Conservation (phyloP, 64 coral and sea anemone genomes). For the Stylophora pistillata region DNA sequence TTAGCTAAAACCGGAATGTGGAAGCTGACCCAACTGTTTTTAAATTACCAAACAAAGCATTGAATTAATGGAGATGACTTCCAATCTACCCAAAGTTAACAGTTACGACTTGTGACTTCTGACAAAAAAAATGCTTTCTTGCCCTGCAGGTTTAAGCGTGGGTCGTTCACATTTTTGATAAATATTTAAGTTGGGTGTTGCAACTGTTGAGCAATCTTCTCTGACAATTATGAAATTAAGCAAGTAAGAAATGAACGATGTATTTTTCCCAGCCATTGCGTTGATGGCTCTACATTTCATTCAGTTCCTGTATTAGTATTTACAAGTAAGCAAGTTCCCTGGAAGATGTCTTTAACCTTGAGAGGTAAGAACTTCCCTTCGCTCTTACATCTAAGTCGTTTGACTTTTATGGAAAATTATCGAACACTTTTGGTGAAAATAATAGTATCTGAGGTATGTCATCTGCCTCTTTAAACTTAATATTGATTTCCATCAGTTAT, state of each 20-base stretch:
- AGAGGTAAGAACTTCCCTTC: not conserved
- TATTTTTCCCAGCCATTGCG: not conserved
- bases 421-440: not conserved
- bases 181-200: slow-evolving; percentile 4
- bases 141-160: not conserved
- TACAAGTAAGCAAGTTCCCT: not conserved
- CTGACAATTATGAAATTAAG: not conserved
- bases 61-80: not conserved
- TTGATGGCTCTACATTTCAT: not conserved
- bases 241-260: not conserved
- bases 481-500: not conserved
- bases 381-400: not conserved
- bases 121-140: not conserved
- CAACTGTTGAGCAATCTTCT: not conserved
- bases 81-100: not conserved
- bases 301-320: not conserved
- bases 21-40: not conserved
- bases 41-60: not conserved
- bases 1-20: not conserved
- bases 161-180: not conserved
- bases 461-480: not conserved
- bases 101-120: not conserved
- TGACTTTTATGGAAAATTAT: not conserved
- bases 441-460: not conserved
- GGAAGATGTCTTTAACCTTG: not conserved